Percentiles rank a stretch among this genome's conserved stretches.
phyloP scores from a whole-genome alignment of 2,113 vertebrate species.

The Chaetura pelagica region DNA sequence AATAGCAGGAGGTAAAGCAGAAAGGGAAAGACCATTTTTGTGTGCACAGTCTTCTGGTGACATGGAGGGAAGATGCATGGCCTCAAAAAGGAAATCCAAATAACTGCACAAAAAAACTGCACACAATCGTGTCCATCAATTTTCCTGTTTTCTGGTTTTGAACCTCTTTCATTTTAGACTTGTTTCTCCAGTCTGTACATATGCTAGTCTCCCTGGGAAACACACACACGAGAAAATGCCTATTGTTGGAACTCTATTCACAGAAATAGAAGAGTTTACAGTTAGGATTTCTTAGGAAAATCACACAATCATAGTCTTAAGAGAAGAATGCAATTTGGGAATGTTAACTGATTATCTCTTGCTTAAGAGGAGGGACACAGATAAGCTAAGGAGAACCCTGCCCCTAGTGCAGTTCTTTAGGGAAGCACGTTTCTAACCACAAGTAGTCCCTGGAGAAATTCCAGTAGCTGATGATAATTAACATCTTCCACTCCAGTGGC shows the following conservation, averaged over 20 bases:
- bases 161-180: background rate
- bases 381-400: background rate
- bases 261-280: background rate
- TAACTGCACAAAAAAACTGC: background rate
- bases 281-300: background rate
- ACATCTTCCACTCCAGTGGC: constrained; percentile 59
- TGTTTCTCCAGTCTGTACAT: background rate
- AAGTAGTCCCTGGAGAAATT: constrained; percentile 68
- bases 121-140: background rate
- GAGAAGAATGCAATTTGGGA: background rate
- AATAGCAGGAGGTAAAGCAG: background rate
- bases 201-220: background rate
- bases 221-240: background rate
- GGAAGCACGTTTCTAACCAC: constrained; percentile 32
- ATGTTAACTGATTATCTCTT: background rate
- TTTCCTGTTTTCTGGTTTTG: background rate
- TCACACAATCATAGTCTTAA: background rate
- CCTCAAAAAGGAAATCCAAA: background rate
- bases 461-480: constrained; percentile 69
- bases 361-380: background rate
- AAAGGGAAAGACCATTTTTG: background rate
- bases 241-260: background rate
- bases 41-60: background rate
- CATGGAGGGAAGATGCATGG: rapidly evolving
- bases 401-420: background rate